Percentiles rank a stretch among this genome's conserved stretches.
These are phyloP conservation scores for Crossaster papposus DNA, from an alignment of 53 echinoderm and acorn worm species.

Conservation along the genomic window DNA sequence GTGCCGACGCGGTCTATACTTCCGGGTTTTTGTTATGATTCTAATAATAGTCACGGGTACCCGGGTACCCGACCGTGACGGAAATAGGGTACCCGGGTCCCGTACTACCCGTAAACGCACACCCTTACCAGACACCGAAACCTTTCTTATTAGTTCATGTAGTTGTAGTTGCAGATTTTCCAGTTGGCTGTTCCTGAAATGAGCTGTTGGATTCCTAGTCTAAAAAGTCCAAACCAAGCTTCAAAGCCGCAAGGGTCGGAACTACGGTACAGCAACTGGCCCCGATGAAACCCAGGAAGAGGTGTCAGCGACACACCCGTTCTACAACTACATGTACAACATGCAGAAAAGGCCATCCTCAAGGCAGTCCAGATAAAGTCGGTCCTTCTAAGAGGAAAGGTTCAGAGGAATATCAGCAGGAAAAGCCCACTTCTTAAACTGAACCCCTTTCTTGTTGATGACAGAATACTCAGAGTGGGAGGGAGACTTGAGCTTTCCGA, in stretches of 20 bases:
- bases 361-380: conserved; percentile 29
- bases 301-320: neutral
- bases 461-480: conserved; percentile 58
- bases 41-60: no score
- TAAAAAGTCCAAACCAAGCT: conserved; percentile 15
- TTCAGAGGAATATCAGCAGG: neutral
- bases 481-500: conserved; percentile 52
- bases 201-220: conserved; percentile 52
- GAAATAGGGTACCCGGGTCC: no score
- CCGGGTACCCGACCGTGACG: no score
- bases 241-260: conserved; percentile 8
- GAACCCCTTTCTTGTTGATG: conserved; percentile 56
- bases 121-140: neutral
- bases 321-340: conserved; percentile 2
- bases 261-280: neutral
- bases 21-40: no score
- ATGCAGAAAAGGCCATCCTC: conserved; percentile 38
- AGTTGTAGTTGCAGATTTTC: conserved; percentile 58
- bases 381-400: conserved; percentile 22
- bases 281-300: neutral
- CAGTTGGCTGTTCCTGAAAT: conserved; percentile 39
- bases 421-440: conserved; percentile 37
- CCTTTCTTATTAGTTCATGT: conserved; percentile 1
- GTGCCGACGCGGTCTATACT: no score
- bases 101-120: no score